phyloP scores from a whole-genome alignment of 2,797 vertebrate genomes.

The Vireo griseus region DNA sequence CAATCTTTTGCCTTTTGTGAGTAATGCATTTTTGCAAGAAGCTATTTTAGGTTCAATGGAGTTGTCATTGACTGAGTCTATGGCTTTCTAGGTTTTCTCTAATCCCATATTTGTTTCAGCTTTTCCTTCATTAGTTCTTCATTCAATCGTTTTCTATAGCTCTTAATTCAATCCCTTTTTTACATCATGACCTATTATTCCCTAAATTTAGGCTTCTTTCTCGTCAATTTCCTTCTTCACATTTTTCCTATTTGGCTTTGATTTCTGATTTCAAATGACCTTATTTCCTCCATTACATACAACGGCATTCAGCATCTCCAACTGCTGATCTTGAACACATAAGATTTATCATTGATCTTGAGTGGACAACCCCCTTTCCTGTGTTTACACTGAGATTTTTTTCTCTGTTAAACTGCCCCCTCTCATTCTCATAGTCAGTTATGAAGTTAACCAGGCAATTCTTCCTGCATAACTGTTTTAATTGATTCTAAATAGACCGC shows the following conservation, averaged over 20 bases:
- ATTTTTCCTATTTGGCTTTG: neutral
- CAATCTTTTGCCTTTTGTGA: neutral
- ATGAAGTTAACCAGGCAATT: neutral
- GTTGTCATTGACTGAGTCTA: neutral
- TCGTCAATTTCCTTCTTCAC: neutral
- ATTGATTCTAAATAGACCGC: neutral
- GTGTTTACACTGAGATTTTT: neutral
- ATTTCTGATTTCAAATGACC: neutral
- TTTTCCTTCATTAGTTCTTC: constrained; percentile 2
- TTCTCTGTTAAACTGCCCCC: rapidly evolving
- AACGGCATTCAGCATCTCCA: neutral
- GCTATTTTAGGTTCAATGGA: neutral
- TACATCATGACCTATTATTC: neutral
- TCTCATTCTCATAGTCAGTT: neutral
- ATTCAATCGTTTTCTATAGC: neutral
- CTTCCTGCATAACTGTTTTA: neutral
- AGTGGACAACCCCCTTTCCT: neutral
- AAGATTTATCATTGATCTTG: neutral
- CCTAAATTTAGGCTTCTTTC: neutral
- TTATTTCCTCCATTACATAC: neutral
- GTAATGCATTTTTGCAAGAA: neutral
- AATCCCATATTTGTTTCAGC: neutral
- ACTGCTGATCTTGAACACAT: neutral
- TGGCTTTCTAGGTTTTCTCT: neutral
- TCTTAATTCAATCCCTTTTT: neutral